A percentile compares a stretch with the other conserved stretches of the same genome.
These are phyloP conservation scores for Laothoe populi DNA, from an alignment of 2,888 invertebrate genomes.

Conservation along the genomic window DNA sequence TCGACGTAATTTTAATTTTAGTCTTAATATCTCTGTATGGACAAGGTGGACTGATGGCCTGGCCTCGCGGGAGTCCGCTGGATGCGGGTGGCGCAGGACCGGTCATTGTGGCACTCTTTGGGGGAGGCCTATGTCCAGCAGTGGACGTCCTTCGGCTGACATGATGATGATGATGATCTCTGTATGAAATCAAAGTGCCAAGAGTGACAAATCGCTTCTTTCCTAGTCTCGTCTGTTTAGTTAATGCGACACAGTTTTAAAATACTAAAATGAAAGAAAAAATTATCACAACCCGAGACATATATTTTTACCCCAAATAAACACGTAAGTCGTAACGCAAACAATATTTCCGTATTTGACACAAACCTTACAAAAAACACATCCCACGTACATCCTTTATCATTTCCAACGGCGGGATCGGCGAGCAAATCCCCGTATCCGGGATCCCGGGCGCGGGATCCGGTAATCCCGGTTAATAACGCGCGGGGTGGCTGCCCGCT, in stretches of 20 bases:
- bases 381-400: slow-evolving; percentile 79
- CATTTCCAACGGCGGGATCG: slow-evolving; percentile 79
- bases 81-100: too few relatives aligned
- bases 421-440: slow-evolving; percentile 82
- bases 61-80: too few relatives aligned
- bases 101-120: too few relatives aligned
- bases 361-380: slow-evolving; percentile 32
- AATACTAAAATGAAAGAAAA: background rate
- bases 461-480: slow-evolving; percentile 84
- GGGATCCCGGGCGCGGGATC: slow-evolving; percentile 71
- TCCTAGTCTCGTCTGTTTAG: background rate
- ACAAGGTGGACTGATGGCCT: too few relatives aligned
- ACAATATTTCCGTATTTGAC: slow-evolving; percentile 24
- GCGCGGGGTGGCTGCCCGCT: slow-evolving; percentile 60
- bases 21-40: too few relatives aligned
- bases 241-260: background rate
- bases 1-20: too few relatives aligned
- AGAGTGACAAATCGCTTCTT: too few relatives aligned
- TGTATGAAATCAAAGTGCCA: background rate
- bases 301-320: background rate
- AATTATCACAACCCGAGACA: background rate
- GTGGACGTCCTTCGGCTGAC: too few relatives aligned
- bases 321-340: slow-evolving; percentile 10
- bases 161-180: too few relatives aligned
- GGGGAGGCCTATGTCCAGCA: too few relatives aligned